Conservation (phyloP, 1,140 invertebrate genomes). For the Drosophila murphyi region DNA sequence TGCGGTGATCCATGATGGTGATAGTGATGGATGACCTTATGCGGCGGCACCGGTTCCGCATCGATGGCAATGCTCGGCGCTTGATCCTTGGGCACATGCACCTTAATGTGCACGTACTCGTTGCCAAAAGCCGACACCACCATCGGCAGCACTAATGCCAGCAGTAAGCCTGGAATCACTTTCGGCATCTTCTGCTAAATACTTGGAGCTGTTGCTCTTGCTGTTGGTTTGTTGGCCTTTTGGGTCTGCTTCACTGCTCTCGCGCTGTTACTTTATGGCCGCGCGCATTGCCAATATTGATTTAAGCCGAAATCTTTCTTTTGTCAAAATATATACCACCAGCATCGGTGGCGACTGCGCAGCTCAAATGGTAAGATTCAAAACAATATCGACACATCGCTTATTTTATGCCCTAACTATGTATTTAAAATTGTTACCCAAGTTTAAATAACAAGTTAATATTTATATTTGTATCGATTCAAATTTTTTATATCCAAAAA, state of each 20-base stretch:
- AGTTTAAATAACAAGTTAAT: no score
- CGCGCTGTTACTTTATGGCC: slow-evolving; percentile 48
- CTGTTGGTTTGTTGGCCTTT: slow-evolving; percentile 4
- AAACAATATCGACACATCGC: background rate
- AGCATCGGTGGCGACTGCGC: slow-evolving; percentile 42
- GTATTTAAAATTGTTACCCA: no score
- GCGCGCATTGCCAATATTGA: slow-evolving; percentile 74
- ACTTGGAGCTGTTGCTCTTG: background rate
- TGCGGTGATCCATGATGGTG: slow-evolving; percentile 67
- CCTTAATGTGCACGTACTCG: slow-evolving; percentile 78
- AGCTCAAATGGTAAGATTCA: slow-evolving; percentile 50
- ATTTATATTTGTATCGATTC: no score
- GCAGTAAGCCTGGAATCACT: background rate
- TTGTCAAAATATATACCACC: slow-evolving; percentile 76
- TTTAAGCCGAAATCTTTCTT: slow-evolving; percentile 77
- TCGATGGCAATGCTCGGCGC: slow-evolving; percentile 21
- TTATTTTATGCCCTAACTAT: slow-evolving; percentile 8
- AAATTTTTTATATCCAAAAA: no score
- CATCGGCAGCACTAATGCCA: slow-evolving; percentile 13
- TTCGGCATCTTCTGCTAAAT: background rate
- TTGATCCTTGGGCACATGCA: slow-evolving; percentile 73
- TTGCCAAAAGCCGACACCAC: slow-evolving; percentile 57
- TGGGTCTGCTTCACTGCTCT: slow-evolving; percentile 20
- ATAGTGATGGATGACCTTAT: slow-evolving; percentile 74
- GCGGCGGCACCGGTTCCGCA: slow-evolving; percentile 39